Conservation (phyloP, 2,797 vertebrate species). For the Typhlichthys subterraneus region DNA sequence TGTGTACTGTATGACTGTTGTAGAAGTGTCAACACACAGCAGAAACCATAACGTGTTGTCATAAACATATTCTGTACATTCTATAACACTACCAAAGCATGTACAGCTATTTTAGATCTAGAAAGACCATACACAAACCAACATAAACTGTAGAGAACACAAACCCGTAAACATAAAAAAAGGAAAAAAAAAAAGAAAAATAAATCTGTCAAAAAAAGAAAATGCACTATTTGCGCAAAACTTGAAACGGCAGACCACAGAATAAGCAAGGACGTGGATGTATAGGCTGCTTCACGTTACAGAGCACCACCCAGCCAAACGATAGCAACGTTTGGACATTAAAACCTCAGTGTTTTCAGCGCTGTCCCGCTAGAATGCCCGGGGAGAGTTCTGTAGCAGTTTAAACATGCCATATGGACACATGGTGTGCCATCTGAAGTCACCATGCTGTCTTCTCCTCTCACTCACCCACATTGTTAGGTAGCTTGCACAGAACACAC, state of each 20-base stretch:
- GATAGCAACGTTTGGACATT: conserved; percentile 26
- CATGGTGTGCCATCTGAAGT: conserved; percentile 12
- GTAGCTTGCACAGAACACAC: conserved; percentile 25
- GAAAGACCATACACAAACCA: too few relatives aligned
- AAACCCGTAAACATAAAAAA: too few relatives aligned
- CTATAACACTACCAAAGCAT: too few relatives aligned
- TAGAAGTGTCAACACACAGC: too few relatives aligned
- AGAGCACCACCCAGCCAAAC: conserved; percentile 19
- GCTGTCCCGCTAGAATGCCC: conserved; percentile 27
- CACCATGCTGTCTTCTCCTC: conserved; percentile 30
- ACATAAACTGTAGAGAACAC: too few relatives aligned
- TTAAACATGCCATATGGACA: conserved; percentile 30
- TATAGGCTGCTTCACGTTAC: conserved; percentile 2
- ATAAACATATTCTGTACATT: too few relatives aligned
- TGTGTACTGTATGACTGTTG: too few relatives aligned
- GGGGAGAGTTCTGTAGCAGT: conserved; percentile 30
- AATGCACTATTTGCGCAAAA: neutral
- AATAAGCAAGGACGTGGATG: neutral
- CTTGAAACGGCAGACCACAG: neutral
- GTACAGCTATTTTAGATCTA: too few relatives aligned
- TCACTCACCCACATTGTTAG: conserved; percentile 28
- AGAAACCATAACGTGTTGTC: too few relatives aligned
- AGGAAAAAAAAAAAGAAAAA: too few relatives aligned
- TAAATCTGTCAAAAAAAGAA: too few relatives aligned
- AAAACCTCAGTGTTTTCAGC: conserved; percentile 30